Conservation (phyloP, 2,888 invertebrate species). For the Amiota minor region DNA sequence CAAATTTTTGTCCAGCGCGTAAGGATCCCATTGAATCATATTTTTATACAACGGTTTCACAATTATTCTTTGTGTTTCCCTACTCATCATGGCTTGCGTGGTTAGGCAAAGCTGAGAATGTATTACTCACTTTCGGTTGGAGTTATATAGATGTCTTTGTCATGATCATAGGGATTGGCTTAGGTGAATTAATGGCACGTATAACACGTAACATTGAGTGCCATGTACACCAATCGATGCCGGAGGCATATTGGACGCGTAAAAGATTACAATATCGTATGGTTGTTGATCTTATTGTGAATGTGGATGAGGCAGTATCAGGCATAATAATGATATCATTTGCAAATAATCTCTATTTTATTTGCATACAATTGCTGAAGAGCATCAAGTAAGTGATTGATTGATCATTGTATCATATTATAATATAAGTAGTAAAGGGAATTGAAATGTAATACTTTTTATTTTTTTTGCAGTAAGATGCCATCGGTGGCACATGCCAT, state of each 20-base stretch:
- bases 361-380: constrained; percentile 76
- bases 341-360: constrained; percentile 77
- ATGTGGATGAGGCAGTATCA: constrained; percentile 75
- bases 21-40: constrained; percentile 67
- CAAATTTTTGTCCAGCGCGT: constrained; percentile 62
- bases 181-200: constrained; percentile 79
- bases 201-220: constrained; percentile 75
- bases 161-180: constrained; percentile 80
- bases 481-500: constrained; percentile 71
- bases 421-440: not conserved
- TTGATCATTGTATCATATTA: not conserved
- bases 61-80: constrained; percentile 61
- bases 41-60: constrained; percentile 51
- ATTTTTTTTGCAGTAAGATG: constrained; percentile 61
- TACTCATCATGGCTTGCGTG: constrained; percentile 66
- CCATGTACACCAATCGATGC: constrained; percentile 50
- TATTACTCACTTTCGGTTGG: constrained; percentile 81
- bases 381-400: constrained; percentile 73
- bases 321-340: constrained; percentile 75
- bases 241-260: constrained; percentile 74
- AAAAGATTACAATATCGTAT: constrained; percentile 75
- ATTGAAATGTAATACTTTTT: too few relatives aligned
- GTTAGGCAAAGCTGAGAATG: constrained; percentile 73
- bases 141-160: constrained; percentile 83
- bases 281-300: constrained; percentile 74